Base-by-base conservation (phyloP, 2,888 invertebrate species). In the Parnassius glacialis region DNA sequence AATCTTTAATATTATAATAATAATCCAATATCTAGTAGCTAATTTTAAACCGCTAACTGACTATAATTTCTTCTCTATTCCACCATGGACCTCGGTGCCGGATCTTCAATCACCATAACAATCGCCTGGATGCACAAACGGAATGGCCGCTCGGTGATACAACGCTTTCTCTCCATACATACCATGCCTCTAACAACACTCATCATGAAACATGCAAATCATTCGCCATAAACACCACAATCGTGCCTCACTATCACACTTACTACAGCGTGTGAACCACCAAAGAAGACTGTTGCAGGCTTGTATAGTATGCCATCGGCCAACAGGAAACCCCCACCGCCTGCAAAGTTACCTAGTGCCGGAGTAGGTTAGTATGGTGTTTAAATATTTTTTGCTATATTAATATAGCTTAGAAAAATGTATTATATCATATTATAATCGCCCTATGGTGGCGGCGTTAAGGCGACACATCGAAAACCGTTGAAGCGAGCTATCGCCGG, bases 291-390 rank as follows among this genome's bases (percentile, higher is more conserved):
- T 1, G 81, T 87, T 3, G 74, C 84, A 0, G 89, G 88, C 0
- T 56, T 90, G 2, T 89, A 89, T 72, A 81, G 84, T 50, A 53
- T 87, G 20, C 86, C 90, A 0, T 83, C 89, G 0, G 84, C 83
- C 1, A 84, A 66, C 56, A 73, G 86, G 61, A 89, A 85, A 61
- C 90, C 90, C 0, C 90, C 90, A n/a, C 88, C 90, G 2, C 87
- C 90, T 0, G 75, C 83, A 1, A 90, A 90, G 67, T 42, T 84
- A 9, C 75, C 71, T 12, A 81, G 84, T 48, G 81, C 83, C 0
- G 76, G 78, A 0, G 83, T 83, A 59, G 85, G 89, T 90, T 75
- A 83, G 87, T 84, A 20, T 47, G n/a, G 41, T 13, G 1, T 48
- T 13, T 0, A 13, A 48, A 45, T 45, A 45, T n/a, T n/a, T 34